A percentile compares a stretch with the other conserved stretches of the same genome.
Evolutionary conservation across 2,113 vertebrate genomes (phyloP).

Genomic region (Bolborhynchus lineola): DNA sequence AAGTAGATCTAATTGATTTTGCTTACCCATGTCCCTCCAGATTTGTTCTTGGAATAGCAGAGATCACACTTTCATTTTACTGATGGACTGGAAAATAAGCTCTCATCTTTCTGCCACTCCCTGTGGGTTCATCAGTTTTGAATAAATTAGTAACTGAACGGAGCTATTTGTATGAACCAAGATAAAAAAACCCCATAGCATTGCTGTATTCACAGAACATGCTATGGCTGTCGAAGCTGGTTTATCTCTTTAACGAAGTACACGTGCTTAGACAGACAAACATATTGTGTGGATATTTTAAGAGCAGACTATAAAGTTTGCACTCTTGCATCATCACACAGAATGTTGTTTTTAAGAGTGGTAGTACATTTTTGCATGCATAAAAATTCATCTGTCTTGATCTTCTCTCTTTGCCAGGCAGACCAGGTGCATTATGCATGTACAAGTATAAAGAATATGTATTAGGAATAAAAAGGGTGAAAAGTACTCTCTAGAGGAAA

Average conservation of each 20-base stretch:
- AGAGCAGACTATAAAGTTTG: background rate
- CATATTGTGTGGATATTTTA: background rate
- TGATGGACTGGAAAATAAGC: slow-evolving; percentile 34
- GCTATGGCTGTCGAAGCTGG: background rate
- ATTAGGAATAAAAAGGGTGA: background rate
- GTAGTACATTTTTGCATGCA: background rate
- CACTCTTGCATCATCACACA: background rate
- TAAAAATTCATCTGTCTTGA: background rate
- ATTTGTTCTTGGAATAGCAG: background rate
- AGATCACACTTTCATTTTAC: background rate
- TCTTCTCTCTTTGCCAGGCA: background rate
- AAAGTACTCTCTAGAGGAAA: background rate
- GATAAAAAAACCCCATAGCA: background rate
- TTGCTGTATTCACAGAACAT: background rate
- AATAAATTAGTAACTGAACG: slow-evolving; percentile 25
- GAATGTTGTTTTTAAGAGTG: background rate
- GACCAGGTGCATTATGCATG: background rate
- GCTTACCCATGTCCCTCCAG: background rate
- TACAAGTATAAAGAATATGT: background rate
- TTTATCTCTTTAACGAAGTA: background rate
- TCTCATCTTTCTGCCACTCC: background rate
- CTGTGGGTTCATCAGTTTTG: slow-evolving; percentile 15
- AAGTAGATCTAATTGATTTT: background rate
- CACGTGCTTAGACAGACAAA: background rate
- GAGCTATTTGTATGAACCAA: slow-evolving; percentile 9